These are phyloP conservation scores for Latheticus oryzae DNA, from an alignment of 2,888 invertebrate species.

Conservation along the genomic window DNA sequence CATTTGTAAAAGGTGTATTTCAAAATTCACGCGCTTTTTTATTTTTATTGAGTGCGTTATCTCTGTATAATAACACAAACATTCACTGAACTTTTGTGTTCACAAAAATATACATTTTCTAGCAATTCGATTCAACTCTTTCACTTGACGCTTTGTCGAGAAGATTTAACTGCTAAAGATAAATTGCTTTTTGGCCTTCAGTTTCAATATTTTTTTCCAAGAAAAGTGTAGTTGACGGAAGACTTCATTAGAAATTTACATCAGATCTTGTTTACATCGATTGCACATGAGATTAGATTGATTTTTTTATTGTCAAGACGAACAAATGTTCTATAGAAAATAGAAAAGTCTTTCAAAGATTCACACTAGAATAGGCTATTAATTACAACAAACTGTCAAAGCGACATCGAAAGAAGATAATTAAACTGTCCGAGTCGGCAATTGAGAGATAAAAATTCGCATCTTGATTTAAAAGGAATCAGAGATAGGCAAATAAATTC, in stretches of 20 bases:
- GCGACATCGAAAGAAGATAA: conserved; percentile 22
- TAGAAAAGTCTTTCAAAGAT: conserved; percentile 3
- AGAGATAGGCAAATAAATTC: conserved; percentile 15
- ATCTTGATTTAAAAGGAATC: too few species aligned
- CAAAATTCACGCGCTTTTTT: conserved; percentile 17
- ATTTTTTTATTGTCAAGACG: conserved; percentile 21
- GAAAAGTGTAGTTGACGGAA: conserved; percentile 26
- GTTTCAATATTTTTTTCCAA: conserved; percentile 36
- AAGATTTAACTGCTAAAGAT: conserved; percentile 30
- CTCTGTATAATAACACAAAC: conserved; percentile 14
- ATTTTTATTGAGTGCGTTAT: conserved; percentile 27
- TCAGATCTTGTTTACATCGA: conserved; percentile 31
- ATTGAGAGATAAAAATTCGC: conserved; percentile 14
- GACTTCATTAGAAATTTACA: conserved; percentile 36
- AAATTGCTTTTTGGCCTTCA: conserved; percentile 42
- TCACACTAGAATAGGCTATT: conserved; percentile 14
- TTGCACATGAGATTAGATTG: conserved; percentile 6
- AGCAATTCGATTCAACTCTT: conserved; percentile 28
- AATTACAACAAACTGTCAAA: conserved; percentile 31
- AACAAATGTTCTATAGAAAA: too few species aligned
- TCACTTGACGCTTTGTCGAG: conserved; percentile 30
- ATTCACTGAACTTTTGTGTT: too few species aligned
- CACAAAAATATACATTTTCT: conserved; percentile 21
- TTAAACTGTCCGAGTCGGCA: conserved; percentile 24
- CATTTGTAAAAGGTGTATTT: conserved; percentile 30